Conservation (phyloP, 2,113 vertebrate genomes). For the Pogonocichla stellata region DNA sequence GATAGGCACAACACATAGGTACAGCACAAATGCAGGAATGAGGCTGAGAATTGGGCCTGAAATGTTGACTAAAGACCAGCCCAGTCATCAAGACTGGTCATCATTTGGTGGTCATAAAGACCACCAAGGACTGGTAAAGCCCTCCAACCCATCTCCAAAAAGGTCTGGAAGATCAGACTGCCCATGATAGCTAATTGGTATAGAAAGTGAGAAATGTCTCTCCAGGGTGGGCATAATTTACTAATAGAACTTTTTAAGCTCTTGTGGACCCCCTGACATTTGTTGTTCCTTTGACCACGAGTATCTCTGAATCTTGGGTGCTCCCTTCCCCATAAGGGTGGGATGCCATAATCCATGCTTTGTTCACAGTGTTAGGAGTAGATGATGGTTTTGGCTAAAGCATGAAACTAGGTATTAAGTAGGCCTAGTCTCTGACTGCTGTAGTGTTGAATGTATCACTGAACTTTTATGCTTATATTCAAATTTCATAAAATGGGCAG, state of each 20-base stretch:
- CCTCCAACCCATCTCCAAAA: neutral
- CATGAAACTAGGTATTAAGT: neutral
- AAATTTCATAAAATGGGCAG: neutral
- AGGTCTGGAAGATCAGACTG: neutral
- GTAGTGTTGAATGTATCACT: neutral
- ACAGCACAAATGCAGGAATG: neutral
- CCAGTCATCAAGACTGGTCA: neutral
- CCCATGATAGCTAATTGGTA: neutral
- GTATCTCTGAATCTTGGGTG: neutral
- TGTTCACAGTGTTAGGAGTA: accelerated
- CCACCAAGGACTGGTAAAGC: neutral
- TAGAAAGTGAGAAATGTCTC: neutral
- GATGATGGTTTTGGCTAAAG: neutral
- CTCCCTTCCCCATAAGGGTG: neutral
- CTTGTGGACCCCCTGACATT: neutral
- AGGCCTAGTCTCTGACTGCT: neutral
- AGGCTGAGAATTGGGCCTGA: neutral
- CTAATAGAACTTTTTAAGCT: neutral
- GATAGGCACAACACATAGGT: neutral
- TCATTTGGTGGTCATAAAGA: neutral
- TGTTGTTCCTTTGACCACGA: neutral
- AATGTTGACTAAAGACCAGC: neutral
- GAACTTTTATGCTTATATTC: neutral
- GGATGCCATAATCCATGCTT: neutral
- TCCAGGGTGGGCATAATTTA: neutral